phyloP scores from a whole-genome alignment of 2,113 vertebrate genomes.

The Natator depressus region DNA sequence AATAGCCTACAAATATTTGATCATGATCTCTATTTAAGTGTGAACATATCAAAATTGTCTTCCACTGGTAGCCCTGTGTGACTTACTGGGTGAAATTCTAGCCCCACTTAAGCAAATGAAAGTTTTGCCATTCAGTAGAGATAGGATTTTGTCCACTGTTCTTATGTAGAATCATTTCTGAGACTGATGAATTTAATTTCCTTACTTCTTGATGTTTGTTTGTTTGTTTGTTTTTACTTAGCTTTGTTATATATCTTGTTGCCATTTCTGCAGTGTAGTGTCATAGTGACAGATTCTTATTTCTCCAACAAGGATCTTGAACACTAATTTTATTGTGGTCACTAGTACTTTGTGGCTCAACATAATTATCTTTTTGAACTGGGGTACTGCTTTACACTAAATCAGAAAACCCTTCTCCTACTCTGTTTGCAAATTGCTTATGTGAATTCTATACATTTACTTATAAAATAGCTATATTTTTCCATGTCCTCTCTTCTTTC shows the following conservation, averaged over 20 bases:
- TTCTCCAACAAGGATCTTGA: background rate
- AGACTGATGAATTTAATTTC: background rate
- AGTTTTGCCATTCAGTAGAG: background rate
- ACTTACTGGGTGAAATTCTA: background rate
- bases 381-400: fast-evolving
- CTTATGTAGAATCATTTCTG: background rate
- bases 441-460: background rate
- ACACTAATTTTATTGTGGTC: background rate
- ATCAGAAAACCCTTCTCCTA: background rate
- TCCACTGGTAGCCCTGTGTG: background rate
- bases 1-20: background rate
- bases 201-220: background rate
- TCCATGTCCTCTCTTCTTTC: background rate
- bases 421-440: background rate
- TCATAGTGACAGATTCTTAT: background rate
- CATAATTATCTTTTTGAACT: background rate
- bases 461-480: background rate
- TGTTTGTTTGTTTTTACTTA: background rate
- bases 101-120: background rate
- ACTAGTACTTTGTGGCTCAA: background rate
- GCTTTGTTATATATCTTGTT: background rate
- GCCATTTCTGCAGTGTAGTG: background rate
- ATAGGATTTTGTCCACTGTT: background rate
- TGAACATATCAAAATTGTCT: background rate
- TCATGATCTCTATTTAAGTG: background rate